Evolutionary conservation across 2,888 invertebrate species (phyloP).

Genomic region (Cremastinae sp.): DNA sequence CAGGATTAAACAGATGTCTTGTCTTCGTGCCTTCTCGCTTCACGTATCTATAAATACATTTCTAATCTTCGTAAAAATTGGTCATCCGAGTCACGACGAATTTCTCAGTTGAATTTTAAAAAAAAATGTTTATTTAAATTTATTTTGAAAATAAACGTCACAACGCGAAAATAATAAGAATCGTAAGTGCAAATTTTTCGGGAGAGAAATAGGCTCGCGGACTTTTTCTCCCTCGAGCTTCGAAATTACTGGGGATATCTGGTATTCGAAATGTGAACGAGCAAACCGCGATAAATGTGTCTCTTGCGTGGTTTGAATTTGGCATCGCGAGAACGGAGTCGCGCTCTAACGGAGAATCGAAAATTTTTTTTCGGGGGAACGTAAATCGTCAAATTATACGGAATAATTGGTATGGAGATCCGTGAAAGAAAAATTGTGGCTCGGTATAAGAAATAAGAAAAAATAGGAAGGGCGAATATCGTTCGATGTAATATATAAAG

Average conservation of each 20-base stretch:
- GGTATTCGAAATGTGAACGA: conserved; percentile 1
- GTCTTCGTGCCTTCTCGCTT: not conserved
- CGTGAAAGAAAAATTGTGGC: conserved; percentile 40
- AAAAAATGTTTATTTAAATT: no score
- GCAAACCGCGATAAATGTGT: conserved; percentile 38
- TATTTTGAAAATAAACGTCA: no score
- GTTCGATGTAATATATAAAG: conserved; percentile 29
- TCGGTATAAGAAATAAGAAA: conserved; percentile 19
- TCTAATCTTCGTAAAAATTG: not conserved
- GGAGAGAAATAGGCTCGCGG: not conserved
- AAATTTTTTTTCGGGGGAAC: conserved; percentile 12
- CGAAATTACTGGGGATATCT: not conserved
- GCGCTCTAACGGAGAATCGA: conserved; percentile 4
- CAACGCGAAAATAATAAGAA: no score
- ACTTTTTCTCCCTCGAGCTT: not conserved
- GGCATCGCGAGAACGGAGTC: not conserved
- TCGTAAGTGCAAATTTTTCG: no score
- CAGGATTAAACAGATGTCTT: not conserved
- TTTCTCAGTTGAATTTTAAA: no score
- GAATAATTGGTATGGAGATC: conserved; percentile 50
- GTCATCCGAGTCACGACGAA: no score
- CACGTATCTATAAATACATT: not conserved
- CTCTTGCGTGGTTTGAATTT: conserved; percentile 39
- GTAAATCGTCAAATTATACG: conserved; percentile 54
- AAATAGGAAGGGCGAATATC: conserved; percentile 14